Evolutionary conservation across 2,113 vertebrate genomes (phyloP).

Genomic region (Zapornia atra): DNA sequence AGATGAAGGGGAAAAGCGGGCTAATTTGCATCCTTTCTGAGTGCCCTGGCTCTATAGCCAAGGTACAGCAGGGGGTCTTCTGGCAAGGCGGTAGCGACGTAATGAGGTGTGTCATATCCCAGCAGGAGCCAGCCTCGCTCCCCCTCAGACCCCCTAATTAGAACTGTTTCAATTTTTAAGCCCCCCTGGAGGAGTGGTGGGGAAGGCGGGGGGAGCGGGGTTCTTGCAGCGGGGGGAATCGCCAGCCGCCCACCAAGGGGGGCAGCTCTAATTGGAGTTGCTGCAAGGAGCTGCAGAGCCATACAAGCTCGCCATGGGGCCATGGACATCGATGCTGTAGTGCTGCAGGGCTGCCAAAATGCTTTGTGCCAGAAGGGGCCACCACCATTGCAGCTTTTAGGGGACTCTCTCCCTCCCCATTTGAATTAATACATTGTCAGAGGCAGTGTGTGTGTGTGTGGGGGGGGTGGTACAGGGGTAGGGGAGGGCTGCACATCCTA

Average conservation of each 20-base stretch:
- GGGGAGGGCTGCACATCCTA: constrained; percentile 33
- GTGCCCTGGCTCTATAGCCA: constrained; percentile 54
- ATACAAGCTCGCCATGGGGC: background rate
- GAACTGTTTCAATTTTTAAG: constrained; percentile 64
- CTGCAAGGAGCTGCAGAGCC: fast-evolving
- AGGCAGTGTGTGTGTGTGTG: background rate
- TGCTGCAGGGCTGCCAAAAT: background rate
- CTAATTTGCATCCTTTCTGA: constrained; percentile 76
- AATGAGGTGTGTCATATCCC: constrained; percentile 71
- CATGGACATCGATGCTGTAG: fast-evolving
- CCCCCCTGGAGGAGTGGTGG: constrained; percentile 4
- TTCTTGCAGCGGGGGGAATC: background rate
- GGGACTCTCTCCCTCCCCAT: background rate
- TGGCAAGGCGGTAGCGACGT: constrained; percentile 47
- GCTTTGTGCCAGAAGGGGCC: background rate
- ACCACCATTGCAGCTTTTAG: background rate
- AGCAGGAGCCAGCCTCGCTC: constrained; percentile 35
- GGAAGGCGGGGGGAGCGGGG: background rate
- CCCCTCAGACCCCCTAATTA: constrained; percentile 62
- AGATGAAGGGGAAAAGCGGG: constrained; percentile 20
- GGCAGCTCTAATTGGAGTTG: constrained; percentile 21
- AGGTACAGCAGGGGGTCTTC: constrained; percentile 59
- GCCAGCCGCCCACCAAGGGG: background rate
- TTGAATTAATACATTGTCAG: background rate
- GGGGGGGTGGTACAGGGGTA: background rate